A percentile compares a stretch with the other conserved stretches of the same genome.
Evolutionary conservation across 2,113 vertebrate species (phyloP).

Genomic region (Archilochus colubris): DNA sequence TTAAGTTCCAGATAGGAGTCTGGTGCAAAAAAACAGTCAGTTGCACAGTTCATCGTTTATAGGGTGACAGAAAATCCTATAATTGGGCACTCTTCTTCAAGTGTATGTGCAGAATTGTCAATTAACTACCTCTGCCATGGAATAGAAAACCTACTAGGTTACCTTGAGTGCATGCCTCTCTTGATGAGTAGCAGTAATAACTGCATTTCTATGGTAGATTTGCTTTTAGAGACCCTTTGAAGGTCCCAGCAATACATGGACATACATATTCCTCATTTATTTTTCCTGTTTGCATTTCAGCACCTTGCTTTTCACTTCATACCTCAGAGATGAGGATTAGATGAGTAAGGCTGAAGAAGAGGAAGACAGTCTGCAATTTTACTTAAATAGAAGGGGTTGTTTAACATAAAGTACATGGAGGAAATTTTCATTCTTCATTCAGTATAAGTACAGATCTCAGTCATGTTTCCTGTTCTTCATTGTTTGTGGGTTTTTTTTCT

Average conservation of each 20-base stretch:
- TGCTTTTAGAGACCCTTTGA: neutral
- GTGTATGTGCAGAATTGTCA: neutral
- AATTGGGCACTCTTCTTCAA: conserved; percentile 1
- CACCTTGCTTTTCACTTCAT: neutral
- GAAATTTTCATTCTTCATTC: neutral
- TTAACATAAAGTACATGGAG: neutral
- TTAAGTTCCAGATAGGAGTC: neutral
- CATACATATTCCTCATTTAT: neutral
- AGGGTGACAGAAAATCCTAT: neutral
- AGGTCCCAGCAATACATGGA: neutral
- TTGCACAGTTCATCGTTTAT: neutral
- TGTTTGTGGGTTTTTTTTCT: rapidly evolving
- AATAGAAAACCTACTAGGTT: neutral
- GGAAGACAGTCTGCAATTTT: neutral
- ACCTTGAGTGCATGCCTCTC: neutral
- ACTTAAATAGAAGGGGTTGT: neutral
- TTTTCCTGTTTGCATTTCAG: conserved; percentile 25
- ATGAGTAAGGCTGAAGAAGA: conserved; percentile 13
- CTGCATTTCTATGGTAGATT: neutral
- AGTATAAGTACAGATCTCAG: neutral
- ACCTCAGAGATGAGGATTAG: neutral
- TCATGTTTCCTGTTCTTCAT: neutral
- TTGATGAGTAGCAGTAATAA: neutral
- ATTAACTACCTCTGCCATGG: conserved; percentile 7
- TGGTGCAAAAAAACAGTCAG: neutral